phyloP scores from a whole-genome alignment of 2,797 vertebrate genomes.

The Phoebastria nigripes region DNA sequence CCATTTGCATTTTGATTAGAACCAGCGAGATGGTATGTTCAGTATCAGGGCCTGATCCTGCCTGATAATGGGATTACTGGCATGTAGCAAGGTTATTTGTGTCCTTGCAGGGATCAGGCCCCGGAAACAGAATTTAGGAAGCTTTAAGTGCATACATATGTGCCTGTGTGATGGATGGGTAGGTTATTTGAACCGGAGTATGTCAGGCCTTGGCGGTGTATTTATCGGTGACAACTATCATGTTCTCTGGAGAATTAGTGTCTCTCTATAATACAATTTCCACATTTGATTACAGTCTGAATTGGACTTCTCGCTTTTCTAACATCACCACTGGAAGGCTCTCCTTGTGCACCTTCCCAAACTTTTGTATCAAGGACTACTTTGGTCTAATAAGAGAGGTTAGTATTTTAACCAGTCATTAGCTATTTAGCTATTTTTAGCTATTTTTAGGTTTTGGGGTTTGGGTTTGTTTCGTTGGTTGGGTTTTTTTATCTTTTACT shows the following conservation, averaged over 20 bases:
- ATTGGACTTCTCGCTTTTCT: background rate
- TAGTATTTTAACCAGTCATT: background rate
- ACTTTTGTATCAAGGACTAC: background rate
- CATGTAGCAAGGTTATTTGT: background rate
- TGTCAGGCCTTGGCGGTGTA: background rate
- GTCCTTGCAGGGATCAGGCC: background rate
- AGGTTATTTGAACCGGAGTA: constrained; percentile 29
- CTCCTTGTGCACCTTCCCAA: background rate
- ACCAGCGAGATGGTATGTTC: background rate
- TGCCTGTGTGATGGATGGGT: background rate
- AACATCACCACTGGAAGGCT: background rate
- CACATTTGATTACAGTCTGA: background rate
- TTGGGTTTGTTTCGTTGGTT: too few relatives aligned
- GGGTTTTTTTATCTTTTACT: background rate
- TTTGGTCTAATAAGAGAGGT: background rate
- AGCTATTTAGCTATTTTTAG: background rate
- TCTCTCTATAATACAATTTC: background rate
- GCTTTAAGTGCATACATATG: background rate
- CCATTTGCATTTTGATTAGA: constrained; percentile 54
- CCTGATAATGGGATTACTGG: constrained; percentile 32
- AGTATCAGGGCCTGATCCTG: constrained; percentile 38
- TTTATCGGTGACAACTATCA: background rate
- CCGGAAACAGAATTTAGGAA: constrained; percentile 3
- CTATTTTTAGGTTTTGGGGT: background rate
- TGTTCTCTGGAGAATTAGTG: background rate